Evolutionary conservation across 2,888 invertebrate species (phyloP), one percentile per base, ranked within the genome.

Genomic region (Volucella bombylans): DNA sequence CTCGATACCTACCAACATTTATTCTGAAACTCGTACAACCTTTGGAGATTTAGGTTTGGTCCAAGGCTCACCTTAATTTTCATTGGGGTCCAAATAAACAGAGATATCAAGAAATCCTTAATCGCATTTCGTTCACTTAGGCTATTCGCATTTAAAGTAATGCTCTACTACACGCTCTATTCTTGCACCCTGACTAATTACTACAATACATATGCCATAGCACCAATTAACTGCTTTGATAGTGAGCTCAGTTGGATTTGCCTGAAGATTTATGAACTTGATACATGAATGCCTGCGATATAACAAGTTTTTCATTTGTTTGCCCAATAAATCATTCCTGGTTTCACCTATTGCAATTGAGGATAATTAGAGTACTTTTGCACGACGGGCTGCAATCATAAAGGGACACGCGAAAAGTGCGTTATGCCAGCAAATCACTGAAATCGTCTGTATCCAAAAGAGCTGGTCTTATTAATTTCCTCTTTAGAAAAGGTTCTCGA

Each of bases 371-470:
- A 45, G 41, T 52, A 57, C 64, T 50, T 68, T 23, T 43, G 54
- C 23, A 31, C 31, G 31, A 31, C 47, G n/a, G 38, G 62, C 62
- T 64, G 59, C 47, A 77, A 47, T 82, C 77, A 78, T 78, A 65
- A 74, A 80, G 43, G 50, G 67, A 80, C 83, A 85, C 76, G 81
- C 80, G 81, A 81, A 74, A 67, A 81, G 74, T 81, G 80, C 81
- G 85, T 85, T 85, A 85, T 76, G 59, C 54, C 31, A 31, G 31
- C 50, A 61, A 57, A 65, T 62, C 50, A 14, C 64, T 73, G 43
- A 9, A 50, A 15, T 18, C 10, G n/a, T 0, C 31, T 43, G 8
- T 10, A 23, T 3, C 41, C 8, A 43, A 31, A 31, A 31, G 31
- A 31, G 31, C 31, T 4, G 12, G 41, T 18, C 43, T 43, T 71